Evolutionary conservation across 2,888 invertebrate species (phyloP).

Genomic region (Globia sparganii): DNA sequence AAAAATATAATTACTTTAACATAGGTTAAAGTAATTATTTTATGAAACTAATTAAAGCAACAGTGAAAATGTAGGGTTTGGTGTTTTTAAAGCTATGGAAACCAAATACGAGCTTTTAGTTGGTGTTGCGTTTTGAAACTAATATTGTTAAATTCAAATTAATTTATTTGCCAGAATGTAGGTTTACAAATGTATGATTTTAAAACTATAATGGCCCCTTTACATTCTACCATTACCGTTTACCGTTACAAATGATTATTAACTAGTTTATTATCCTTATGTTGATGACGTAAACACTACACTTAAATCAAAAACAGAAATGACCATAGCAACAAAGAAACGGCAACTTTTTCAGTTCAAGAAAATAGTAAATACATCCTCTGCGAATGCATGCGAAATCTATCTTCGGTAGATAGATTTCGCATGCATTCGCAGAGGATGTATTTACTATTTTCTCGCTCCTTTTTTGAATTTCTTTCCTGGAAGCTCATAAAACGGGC

Average conservation of each 20-base stretch:
- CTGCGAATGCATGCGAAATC: not conserved
- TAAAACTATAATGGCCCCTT: too few species aligned
- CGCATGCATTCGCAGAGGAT: too few species aligned
- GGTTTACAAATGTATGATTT: too few species aligned
- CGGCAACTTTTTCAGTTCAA: not conserved
- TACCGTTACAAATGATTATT: not conserved
- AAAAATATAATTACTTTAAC: too few species aligned
- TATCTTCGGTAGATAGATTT: too few species aligned
- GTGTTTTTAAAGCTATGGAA: not conserved
- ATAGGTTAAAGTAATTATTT: slow-evolving; percentile 3
- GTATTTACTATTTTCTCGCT: too few species aligned
- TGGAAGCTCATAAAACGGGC: slow-evolving; percentile 6
- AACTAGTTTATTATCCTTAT: not conserved
- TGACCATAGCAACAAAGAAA: not conserved
- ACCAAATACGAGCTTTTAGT: not conserved
- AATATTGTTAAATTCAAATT: too few species aligned
- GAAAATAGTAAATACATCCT: not conserved
- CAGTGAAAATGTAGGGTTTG: not conserved
- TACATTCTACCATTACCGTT: too few species aligned
- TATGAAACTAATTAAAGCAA: slow-evolving; percentile 1
- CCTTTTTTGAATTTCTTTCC: not conserved
- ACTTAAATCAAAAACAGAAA: not conserved
- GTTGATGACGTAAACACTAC: not conserved
- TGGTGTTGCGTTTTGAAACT: not conserved
- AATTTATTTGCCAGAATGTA: too few species aligned